Evolutionary conservation across 2,888 invertebrate genomes (phyloP).

Genomic region (Cabera pusaria): DNA sequence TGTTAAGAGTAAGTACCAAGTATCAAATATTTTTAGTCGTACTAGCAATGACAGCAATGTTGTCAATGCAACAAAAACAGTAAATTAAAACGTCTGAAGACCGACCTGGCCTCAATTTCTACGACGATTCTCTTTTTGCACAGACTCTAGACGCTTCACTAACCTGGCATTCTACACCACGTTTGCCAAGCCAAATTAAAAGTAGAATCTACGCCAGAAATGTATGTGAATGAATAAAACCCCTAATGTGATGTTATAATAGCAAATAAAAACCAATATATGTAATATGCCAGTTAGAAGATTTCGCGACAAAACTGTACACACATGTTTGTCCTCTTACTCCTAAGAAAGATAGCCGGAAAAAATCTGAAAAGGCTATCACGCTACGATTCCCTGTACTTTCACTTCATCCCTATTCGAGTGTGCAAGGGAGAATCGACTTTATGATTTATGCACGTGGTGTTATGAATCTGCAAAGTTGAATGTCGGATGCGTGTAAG

Average conservation of each 20-base stretch:
- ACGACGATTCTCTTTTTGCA: too few relatives aligned
- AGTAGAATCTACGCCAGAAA: too few relatives aligned
- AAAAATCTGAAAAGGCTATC: slow-evolving; percentile 66
- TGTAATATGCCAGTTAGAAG: slow-evolving; percentile 2
- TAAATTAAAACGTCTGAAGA: too few relatives aligned
- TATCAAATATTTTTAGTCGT: too few relatives aligned
- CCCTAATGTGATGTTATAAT: neutral
- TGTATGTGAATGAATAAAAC: neutral
- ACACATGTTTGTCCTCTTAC: slow-evolving; percentile 62
- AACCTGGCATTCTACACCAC: too few relatives aligned
- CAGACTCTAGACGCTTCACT: too few relatives aligned
- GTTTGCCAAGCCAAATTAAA: too few relatives aligned
- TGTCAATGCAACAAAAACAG: too few relatives aligned
- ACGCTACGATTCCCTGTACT: slow-evolving; percentile 54
- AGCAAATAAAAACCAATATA: slow-evolving; percentile 13
- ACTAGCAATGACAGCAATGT: too few relatives aligned
- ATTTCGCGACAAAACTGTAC: slow-evolving; percentile 34
- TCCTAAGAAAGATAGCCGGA: slow-evolving; percentile 64
- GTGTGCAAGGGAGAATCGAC: slow-evolving; percentile 36
- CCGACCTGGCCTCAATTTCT: too few relatives aligned
- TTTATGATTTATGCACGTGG: slow-evolving; percentile 28
- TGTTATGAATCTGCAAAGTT: slow-evolving; percentile 28
- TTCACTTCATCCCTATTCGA: slow-evolving; percentile 25
- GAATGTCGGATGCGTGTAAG: slow-evolving; percentile 42
- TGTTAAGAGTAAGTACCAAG: too few relatives aligned